Evolutionary conservation across 2,797 vertebrate genomes (phyloP), one percentile per base, ranked within the genome.

Genomic region (Sciurus carolinensis): DNA sequence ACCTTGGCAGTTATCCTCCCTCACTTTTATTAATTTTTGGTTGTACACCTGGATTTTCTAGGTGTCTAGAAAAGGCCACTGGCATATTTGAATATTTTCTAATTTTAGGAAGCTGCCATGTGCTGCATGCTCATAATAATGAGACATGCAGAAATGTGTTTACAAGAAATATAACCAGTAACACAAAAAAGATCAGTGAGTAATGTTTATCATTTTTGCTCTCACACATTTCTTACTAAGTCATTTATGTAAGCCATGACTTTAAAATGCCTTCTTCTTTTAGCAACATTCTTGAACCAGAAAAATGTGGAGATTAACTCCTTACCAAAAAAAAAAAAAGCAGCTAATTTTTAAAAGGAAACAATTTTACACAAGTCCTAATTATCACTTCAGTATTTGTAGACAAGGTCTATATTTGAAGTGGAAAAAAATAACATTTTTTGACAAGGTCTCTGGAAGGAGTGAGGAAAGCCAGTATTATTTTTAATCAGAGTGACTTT

Each of bases 381-480:
- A 97, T 96, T 95, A 97, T 95, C 84, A 82, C 95, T 96, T 97
- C 93, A 96, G 84, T 94, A 93, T 97, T 96, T 95, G 87, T 87
- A 95, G 83, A 81, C 47, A 54, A 82, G 88, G 87, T 89, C 95
- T 96, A 91, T 84, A 95, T 93, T 96, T 97, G 84, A 97, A 62
- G 83, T 57, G 52, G 90, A 59, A 87, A 93, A 93, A 94, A 93
- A 95, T 59, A 95, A 77, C 88, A 82, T 86, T 97, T 95, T 95
- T 96, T 95, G 87, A 98, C 95, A 96, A 90, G 91, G 83, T 96
- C 95, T 96, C 86, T 93, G 64, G 69, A 87, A 97, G 69, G 91
- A 97, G 33, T 95, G 66, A 94, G 94, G 96, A 93, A 97, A 97
- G 84, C 91, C 95, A 96, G 93, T 96, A 90, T 95, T 96, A 97